Base-by-base conservation (phyloP, 2,888 invertebrate genomes). In the Eristalis arbustorum region DNA sequence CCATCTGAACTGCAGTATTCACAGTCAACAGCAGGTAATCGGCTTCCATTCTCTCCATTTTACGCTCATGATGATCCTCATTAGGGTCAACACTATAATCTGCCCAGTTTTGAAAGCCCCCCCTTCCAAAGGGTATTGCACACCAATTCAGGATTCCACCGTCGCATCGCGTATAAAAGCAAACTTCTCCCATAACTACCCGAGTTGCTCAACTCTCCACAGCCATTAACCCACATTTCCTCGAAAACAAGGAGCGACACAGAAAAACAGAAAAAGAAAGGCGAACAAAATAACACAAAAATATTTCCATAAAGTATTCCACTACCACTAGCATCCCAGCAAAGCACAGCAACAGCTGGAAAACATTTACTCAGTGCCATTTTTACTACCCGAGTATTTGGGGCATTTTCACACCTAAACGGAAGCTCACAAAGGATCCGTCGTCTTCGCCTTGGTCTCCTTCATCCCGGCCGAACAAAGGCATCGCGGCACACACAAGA, bases 341-440 rank as follows among this genome's bases (percentile, higher is more conserved):
- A 49, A 18, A 49, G 25, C 25, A n/a, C 61, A 71, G 66, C 84
- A 73, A 71, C 78, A 74, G 79, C 67, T 72, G 78, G 67, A 66
- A 64, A 83, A 67, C 82, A 82, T 76, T 74, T 64, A 75, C 74
- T 75, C 68, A 81, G 56, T 80, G 37, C 57, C 68, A 69, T 66
- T 66, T 76, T 76, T 76, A 67, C 77, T 34, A 49, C 77, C 34
- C 37, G 23, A 62, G 64, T 62, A 69, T 79, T 63, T 63, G 72
- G 66, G 62, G 80, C 69, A 75, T 75, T 85, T 68, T 81, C 81
- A 72, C 84, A 85, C 81, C 76, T 73, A 77, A 69, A 57, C 40
- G 69, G 34, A 67, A 66, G 62, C 62, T 67, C 57, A 34, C 62
- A 76, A 67, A 68, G 63, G 42, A 62, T 40, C 34, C 22, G 34